Base-by-base conservation (phyloP, 2,113 vertebrate species). In the Thymallus thymallus region DNA sequence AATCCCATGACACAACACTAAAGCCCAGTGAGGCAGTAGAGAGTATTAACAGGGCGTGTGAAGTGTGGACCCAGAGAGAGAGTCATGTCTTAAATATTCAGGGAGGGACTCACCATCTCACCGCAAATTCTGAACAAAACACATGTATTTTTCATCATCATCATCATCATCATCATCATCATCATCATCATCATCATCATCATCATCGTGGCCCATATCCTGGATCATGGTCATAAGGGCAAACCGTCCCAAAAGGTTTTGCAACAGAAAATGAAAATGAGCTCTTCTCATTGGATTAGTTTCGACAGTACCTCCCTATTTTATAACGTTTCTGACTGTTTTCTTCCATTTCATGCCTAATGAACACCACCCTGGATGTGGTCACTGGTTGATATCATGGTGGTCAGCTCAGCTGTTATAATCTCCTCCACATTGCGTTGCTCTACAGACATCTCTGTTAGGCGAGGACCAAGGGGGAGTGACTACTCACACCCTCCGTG, bases 401-500 rank as follows among this genome's bases (percentile, higher is more conserved):
- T 51, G 48, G 48, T 18, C 48, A 51, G 48, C 14, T 51, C 48
- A 18, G 48, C 48, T 65, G 79, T 72, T 77, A 85, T 88, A 91
- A 92, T 91, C 90, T 87, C 84, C 88, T 79, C 75, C 80, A 87
- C 88, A 89, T 89, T 89, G 78, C n/a, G 77, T 82, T 81, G 85
- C 82, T 23, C 72, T 63, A 76, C 84, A 88, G 91, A 91, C 89
- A 81, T 90, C 89, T 90, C 89, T 86, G 86, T 90, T 82, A 78
- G 16, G 48, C 63, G 73, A 45, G 30, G 64, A 84, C 78, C 71
- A 70, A 51, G 81, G 80, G 72, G 88, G 89, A 88, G 91, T 82
- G 86, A 82, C 83, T 60, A 77, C 85, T 90, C 88, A 82, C 87
- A 86, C 85, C 89, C 87, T 87, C 85, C 84, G 81, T 88, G 84